Evolutionary conservation across 2,888 invertebrate genomes (phyloP), one percentile per base, ranked within the genome.

Genomic region (Harpagoxenus sublaevis): DNA sequence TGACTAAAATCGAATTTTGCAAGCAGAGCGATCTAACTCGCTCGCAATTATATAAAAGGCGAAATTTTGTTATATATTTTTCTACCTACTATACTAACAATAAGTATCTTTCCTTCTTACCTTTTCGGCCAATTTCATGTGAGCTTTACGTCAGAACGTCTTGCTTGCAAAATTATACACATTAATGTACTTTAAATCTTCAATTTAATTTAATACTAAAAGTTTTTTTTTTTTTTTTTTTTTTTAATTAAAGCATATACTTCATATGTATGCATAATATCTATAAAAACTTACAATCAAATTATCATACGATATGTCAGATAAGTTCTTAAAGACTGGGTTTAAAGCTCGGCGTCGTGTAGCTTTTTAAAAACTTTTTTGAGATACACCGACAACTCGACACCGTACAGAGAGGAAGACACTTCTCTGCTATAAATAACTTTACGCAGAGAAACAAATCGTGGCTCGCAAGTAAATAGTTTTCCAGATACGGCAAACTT

Each of bases 1-100:
- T 53, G n/a, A 79, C 3, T 79, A 23, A 79, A 57, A 71, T 71
- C 3, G 8, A 73, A 57, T 60, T 48, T 79, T 53, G 10, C 8
- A 8, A 75, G 15, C 48, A 1, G 5, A 39, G n/a, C 15, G 12
- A 6, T 53, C 39, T 12, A 12, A 42, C 66, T 75, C 51, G n/a
- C 45, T 71, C 15, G 31, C 57, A 23, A 71, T 79, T 79, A 71
- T 15, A 4, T 3, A 15, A 31, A 70, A 42, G 18, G 15, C 4
- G 12, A 53, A 71, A 31, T 57, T 23, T 35, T 18, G 9, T 48
- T 23, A 15, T 23, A 51, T 23, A 51, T 60, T 1, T 45, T 31
- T 18, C 9, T 45, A 65, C 3, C 9, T 35, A 23, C 6, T 10
- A 6, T 10, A 6, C 3, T 35, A 23, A 23, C 23, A 23, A 0